Evolutionary conservation across 2,888 invertebrate species (phyloP).

Genomic region (Perizoma flavofasciatum): DNA sequence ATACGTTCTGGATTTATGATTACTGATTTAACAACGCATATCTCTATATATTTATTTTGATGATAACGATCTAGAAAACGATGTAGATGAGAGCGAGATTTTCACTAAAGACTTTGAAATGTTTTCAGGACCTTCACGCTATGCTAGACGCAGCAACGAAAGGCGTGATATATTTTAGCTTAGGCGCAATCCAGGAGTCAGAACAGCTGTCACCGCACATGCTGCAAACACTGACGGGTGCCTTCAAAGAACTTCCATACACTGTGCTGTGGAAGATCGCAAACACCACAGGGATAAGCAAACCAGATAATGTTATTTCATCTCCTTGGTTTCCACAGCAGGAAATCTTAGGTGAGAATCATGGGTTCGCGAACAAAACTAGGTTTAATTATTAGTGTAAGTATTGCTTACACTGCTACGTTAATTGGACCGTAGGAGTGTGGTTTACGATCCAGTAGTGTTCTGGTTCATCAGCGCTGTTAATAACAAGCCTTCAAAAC

Average conservation of each 20-base stretch:
- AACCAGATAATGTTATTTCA: conserved; percentile 72
- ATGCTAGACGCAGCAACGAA: conserved; percentile 68
- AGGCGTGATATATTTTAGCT: conserved; percentile 77
- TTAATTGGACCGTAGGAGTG: too few species aligned
- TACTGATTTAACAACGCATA: too few species aligned
- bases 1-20: too few species aligned
- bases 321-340: conserved; percentile 83
- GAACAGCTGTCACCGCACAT: conserved; percentile 65
- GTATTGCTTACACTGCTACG: too few species aligned
- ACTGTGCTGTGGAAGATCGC: conserved; percentile 82
- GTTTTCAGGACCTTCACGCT: conserved; percentile 62
- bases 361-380: too few species aligned
- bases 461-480: too few species aligned
- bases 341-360: conserved; percentile 72
- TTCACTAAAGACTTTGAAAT: neutral
- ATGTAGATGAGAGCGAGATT: neutral
- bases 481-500: too few species aligned
- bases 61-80: neutral
- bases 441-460: too few species aligned
- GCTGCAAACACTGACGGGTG: conserved; percentile 66
- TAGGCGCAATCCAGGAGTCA: conserved; percentile 78
- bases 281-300: conserved; percentile 64
- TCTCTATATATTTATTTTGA: too few species aligned
- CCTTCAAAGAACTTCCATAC: conserved; percentile 76
- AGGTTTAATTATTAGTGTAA: too few species aligned